Evolutionary conservation across 2,113 vertebrate genomes (phyloP).

Genomic region (human): GRCh38 chr2:75471001-75471500

Average conservation of each 20-base stretch:
- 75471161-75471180: background rate
- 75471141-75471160: background rate
- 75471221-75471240: background rate
- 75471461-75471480: background rate
- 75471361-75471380: background rate
- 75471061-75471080: background rate
- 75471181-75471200: background rate
- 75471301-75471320: background rate
- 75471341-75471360: background rate
- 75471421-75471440: background rate
- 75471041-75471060: background rate
- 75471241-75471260: background rate
- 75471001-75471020: background rate
- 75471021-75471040: background rate
- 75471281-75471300: background rate
- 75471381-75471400: background rate
- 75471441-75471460: background rate
- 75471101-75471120: background rate
- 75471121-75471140: background rate
- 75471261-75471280: background rate
- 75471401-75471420: background rate
- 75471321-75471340: background rate
- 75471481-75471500: background rate
- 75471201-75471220: background rate
- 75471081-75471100: background rate